phyloP scores from a whole-genome alignment of 1,140 invertebrate species.

The Himalopsyche phryganea region DNA sequence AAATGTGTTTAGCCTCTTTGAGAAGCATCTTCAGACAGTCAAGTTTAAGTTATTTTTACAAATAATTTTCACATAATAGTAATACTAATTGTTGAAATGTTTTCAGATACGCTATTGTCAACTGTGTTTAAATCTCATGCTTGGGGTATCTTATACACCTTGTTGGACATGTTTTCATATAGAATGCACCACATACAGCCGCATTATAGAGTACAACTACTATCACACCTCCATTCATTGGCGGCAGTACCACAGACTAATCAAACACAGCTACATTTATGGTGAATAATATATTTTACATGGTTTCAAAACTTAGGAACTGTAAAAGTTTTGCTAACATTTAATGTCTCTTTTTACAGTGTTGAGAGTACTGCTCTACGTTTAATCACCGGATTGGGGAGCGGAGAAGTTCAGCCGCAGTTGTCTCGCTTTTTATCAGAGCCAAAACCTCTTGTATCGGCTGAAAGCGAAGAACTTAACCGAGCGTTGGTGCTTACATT shows the following conservation, averaged over 20 bases:
- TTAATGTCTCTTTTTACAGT: slow-evolving; percentile 48
- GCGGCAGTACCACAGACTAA: slow-evolving; percentile 89
- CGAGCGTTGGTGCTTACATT: slow-evolving; percentile 86
- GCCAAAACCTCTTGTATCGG: slow-evolving; percentile 83
- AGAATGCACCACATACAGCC: slow-evolving; percentile 94
- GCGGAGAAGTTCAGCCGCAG: slow-evolving; percentile 86
- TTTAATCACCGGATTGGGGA: slow-evolving; percentile 86
- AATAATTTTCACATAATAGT: no score
- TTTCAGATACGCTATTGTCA: slow-evolving; percentile 78
- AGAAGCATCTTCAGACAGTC: no score
- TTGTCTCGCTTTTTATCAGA: slow-evolving; percentile 83
- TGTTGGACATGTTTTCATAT: slow-evolving; percentile 96
- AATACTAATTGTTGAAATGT: no score
- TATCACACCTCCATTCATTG: slow-evolving; percentile 85
- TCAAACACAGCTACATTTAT: slow-evolving; percentile 90
- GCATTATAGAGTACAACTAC: slow-evolving; percentile 87
- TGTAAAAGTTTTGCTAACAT: no score
- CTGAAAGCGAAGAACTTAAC: slow-evolving; percentile 94
- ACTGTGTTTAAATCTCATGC: slow-evolving; percentile 89
- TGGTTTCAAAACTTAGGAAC: no score
- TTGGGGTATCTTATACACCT: slow-evolving; percentile 90
- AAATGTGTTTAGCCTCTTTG: no score
- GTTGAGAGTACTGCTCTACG: slow-evolving; percentile 91
- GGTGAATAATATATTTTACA: no score
- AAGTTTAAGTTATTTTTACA: no score